These are phyloP conservation scores for Steromphala cineraria DNA, from an alignment of 2,888 invertebrate species.

Conservation along the genomic window DNA sequence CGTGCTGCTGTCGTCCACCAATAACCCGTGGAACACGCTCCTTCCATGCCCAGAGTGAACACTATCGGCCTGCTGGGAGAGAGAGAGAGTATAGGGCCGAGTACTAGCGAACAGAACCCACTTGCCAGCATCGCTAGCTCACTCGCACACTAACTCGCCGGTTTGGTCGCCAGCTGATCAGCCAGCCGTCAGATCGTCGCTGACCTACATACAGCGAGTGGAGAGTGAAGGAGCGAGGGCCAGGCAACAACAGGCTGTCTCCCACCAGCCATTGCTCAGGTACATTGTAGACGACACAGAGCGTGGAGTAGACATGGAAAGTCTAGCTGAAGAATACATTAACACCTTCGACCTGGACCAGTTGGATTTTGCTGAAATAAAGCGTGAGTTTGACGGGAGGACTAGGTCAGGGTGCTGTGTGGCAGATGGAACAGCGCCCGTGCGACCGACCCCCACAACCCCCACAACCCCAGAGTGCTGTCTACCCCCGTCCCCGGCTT, in stretches of 20 bases:
- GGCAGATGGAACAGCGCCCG: conserved; percentile 28
- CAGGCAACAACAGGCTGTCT: neutral
- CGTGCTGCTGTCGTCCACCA: neutral
- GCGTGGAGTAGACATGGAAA: conserved; percentile 40
- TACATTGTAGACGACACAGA: neutral
- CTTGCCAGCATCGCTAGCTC: neutral
- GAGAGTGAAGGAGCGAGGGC: too few relatives aligned
- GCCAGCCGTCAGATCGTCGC: neutral
- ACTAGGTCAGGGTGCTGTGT: conserved; percentile 44
- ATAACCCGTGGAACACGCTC: neutral
- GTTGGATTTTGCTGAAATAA: conserved; percentile 56
- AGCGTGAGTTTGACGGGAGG: conserved; percentile 53
- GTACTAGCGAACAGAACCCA: neutral
- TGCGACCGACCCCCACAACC: conserved; percentile 34
- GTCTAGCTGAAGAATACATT: conserved; percentile 67
- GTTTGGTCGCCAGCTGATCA: conserved; percentile 19
- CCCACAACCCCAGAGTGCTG: conserved; percentile 48
- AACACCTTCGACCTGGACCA: conserved; percentile 67
- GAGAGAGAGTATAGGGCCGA: neutral
- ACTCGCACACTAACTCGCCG: neutral
- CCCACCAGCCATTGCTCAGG: neutral
- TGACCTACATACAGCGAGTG: neutral
- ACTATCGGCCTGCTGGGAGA: neutral
- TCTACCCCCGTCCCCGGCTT: conserved; percentile 58
- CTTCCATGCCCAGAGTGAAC: neutral